Evolutionary conservation across 1,140 invertebrate species (phyloP), one percentile per base, ranked within the genome.

Genomic region (Anagrus nilaparvatae): DNA sequence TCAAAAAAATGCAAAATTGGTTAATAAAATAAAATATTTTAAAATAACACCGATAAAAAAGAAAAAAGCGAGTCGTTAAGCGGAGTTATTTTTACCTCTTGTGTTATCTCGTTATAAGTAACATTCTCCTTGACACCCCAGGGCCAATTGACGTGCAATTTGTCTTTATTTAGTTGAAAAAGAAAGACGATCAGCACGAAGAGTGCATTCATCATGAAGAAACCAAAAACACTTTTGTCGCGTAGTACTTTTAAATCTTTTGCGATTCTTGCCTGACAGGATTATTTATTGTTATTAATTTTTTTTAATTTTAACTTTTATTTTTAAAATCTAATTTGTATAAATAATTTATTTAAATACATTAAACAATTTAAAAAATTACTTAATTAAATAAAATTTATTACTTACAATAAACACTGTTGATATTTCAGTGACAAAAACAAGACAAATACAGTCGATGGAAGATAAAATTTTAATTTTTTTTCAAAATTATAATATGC

Each of bases 111-210:
- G 69, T 87, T 79, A 73, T 86, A 89, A 30, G 87, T 90, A 61
- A 93, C 88, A 71, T 93, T 94, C 57, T 84, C 87, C 75, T 86
- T 92, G 55, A 87, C 86, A 74, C 87, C 89, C 60, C 88, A 82
- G 14, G 87, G 90, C 90, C 88, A 94, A 64, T 90, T 88, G 59
- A 94, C 76, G 67, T 95, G 89, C 49, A 93, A 76, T 64, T 81
- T 78, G 67, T 94, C 88, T 79, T 94, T 95, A 74, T 94, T 92
- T 67, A 95, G 75, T 76, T 96, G 93, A 56, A 97, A 82, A 61
- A 97, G 81, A 72, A 97, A 91, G 54, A 97, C 91, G 73, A 97
- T 93, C 60, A 97, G 79, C 50, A 97, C 91, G 79, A 97, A 98
- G 51, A 97, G 79, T 44, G 91, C 87, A 74, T 98, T 98, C 61